These are phyloP conservation scores for Leptinotarsa undecemlineata DNA, from an alignment of 1,140 invertebrate species.

Conservation along the genomic window DNA sequence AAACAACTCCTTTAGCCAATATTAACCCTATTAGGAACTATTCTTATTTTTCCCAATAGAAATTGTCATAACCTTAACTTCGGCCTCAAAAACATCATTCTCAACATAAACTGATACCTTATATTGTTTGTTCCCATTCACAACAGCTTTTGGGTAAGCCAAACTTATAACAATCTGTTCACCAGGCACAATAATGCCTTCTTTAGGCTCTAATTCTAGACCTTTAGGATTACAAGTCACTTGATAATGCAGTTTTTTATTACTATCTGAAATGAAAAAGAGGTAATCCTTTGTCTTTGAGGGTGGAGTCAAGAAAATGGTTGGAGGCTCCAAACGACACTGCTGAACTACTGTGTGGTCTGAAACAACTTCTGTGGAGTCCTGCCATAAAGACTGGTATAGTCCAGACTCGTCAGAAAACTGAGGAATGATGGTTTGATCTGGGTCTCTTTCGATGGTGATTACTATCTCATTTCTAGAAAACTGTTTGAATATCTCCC, in stretches of 20 bases:
- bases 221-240: conserved; percentile 30
- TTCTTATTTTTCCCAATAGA: too few species aligned
- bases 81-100: conserved; percentile 38
- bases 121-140: conserved; percentile 22
- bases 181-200: conserved; percentile 36
- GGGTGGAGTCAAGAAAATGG: conserved; percentile 38
- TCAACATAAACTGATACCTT: conserved; percentile 41
- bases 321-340: conserved; percentile 40
- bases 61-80: conserved; percentile 35
- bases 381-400: conserved; percentile 41
- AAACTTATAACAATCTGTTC: conserved; percentile 35
- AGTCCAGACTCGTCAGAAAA: conserved; percentile 42
- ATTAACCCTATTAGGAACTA: too few species aligned
- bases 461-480: conserved; percentile 40
- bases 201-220: conserved; percentile 32
- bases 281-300: conserved; percentile 38
- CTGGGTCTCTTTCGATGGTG: conserved; percentile 44
- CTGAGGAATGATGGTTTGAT: conserved; percentile 38
- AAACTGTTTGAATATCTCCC: conserved; percentile 36
- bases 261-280: conserved; percentile 37
- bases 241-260: conserved; percentile 37
- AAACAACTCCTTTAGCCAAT: too few species aligned
- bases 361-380: conserved; percentile 26
- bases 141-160: conserved; percentile 17
- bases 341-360: conserved; percentile 17